Base-by-base conservation (phyloP, 2,797 vertebrate species). In the Acanthornis magna region DNA sequence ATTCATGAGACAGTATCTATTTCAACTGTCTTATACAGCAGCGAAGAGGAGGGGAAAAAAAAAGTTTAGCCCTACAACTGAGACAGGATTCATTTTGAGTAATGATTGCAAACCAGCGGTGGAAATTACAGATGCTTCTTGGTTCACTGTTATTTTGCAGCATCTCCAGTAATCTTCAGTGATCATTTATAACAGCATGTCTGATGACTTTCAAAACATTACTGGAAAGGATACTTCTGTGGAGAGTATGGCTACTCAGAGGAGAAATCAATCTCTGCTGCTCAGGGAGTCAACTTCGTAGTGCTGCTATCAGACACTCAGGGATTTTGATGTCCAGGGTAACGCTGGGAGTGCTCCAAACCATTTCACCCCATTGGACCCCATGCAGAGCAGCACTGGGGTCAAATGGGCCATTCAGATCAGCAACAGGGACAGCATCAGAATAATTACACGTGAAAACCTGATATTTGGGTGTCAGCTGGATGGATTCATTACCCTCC, bases 181-280 rank as follows among this genome's bases (percentile, higher is more conserved):
- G 97, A 98, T 98, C 98, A 97, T 97, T 98, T 98, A 93, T 97
- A 98, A 97, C 97, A 97, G 97, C 97, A 96, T 96, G 97, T 96
- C 97, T 98, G 98, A 98, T 97, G 97, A 98, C 97, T 98, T 98
- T 98, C 97, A 97, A 98, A 98, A 97, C 71, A 78, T 95, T 97
- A 96, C 94, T 93, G 97, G 97, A 97, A 98, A 98, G 95, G 95
- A 96, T 98, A 97, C 97, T 97, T 98, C 96, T 96, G 95, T 94
- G 91, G 95, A 98, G 96, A 96, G 92, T 86, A 93, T 92, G 97
- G 96, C 95, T 97, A 61, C 97, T 97, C 95, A 95, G 94, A 97
- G 74, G 85, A 97, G 96, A 97, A 98, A 98, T 98, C 97, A 97
- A 98, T 98, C 96, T 97, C 95, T 95, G 95, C 96, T 96, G 89